A percentile compares a stretch with the other conserved stretches of the same genome.
These are phyloP conservation scores for Vombatus ursinus DNA, from an alignment of 2,113 vertebrate genomes.

Conservation along the genomic window DNA sequence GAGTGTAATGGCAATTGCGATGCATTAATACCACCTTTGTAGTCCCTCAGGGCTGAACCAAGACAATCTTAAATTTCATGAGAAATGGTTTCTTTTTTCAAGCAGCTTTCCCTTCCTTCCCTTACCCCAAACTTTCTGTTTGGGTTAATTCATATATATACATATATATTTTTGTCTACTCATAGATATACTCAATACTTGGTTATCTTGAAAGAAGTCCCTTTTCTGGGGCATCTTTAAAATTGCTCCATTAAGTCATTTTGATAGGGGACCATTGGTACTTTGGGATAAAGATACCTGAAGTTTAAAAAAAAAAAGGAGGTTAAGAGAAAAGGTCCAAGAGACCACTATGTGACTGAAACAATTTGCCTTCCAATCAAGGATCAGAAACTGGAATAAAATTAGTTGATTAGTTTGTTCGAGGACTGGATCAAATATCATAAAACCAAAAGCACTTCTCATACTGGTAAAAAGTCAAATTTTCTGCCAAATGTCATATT, in stretches of 20 bases:
- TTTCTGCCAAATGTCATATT: background rate
- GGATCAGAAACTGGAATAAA: conserved; percentile 1
- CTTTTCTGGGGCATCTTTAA: background rate
- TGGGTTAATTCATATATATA: too few relatives aligned
- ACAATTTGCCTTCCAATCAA: conserved; percentile 47
- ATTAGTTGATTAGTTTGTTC: conserved; percentile 4
- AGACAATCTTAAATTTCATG: background rate
- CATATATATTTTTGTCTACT: too few relatives aligned
- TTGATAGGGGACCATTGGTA: conserved; percentile 33
- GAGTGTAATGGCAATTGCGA: background rate
- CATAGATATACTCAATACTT: background rate
- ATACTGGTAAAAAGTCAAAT: background rate
- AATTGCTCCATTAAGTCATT: conserved; percentile 25
- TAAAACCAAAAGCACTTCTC: conserved; percentile 47
- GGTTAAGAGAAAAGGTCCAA: conserved; percentile 7
- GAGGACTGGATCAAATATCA: background rate
- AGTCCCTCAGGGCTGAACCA: background rate
- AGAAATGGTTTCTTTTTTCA: background rate
- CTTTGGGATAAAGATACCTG: conserved; percentile 22
- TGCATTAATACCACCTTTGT: background rate
- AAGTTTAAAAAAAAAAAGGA: conserved; percentile 35
- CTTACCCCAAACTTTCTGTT: background rate
- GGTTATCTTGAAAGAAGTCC: background rate
- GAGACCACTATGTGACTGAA: conserved; percentile 46
- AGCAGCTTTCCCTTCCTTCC: background rate